A percentile compares a stretch with the other conserved stretches of the same genome.
These are phyloP conservation scores for Euclidia mi DNA, from an alignment of 2,888 invertebrate genomes.

Conservation along the genomic window DNA sequence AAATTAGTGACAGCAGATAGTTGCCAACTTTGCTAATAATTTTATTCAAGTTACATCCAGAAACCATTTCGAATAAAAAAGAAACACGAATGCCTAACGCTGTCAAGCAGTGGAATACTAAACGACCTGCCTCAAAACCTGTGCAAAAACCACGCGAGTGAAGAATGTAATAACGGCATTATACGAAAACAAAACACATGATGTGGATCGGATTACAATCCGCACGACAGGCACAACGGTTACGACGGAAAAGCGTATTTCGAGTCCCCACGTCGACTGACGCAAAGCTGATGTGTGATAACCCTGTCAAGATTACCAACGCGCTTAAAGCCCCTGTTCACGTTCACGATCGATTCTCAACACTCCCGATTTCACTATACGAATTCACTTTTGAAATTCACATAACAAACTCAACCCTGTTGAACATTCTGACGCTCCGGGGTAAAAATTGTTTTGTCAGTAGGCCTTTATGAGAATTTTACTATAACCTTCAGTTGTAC, in stretches of 20 bases:
- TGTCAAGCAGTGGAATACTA: no score
- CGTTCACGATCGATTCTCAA: neutral
- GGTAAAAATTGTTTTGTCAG: neutral
- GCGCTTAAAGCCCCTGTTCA: constrained; percentile 2
- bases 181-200: constrained; percentile 49
- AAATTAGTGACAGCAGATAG: no score
- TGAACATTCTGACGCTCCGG: no score
- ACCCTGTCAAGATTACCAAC: constrained; percentile 40
- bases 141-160: constrained; percentile 36
- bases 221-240: constrained; percentile 33
- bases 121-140: neutral
- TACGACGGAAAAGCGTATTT: constrained; percentile 26
- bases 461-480: no score
- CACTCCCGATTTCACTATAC: neutral
- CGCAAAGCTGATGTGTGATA: constrained; percentile 53
- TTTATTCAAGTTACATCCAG: no score
- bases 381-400: no score
- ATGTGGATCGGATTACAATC: constrained; percentile 49
- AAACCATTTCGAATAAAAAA: no score
- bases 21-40: no score
- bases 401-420: no score
- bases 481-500: no score
- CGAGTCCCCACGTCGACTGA: constrained; percentile 25
- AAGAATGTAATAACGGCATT: constrained; percentile 44
- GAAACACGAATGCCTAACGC: no score